Evolutionary conservation across 2,113 vertebrate species (phyloP).

Genomic region (Equus przewalskii): DNA sequence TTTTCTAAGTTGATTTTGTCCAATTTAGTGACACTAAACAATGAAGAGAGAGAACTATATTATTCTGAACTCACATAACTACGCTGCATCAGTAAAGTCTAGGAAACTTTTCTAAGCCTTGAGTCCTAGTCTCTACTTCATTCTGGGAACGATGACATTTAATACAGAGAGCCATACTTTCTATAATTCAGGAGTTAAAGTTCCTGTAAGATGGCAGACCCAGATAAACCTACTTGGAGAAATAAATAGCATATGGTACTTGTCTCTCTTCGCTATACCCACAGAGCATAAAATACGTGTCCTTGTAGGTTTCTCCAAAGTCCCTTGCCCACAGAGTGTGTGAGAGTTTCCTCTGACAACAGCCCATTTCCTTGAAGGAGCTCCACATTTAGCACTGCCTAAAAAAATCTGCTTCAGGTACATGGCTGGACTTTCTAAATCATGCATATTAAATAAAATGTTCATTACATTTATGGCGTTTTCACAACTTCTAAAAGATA

Average conservation of each 20-base stretch:
- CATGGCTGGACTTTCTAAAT: conserved; percentile 56
- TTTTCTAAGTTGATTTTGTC: background rate
- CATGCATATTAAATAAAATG: conserved; percentile 58
- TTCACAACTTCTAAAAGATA: background rate
- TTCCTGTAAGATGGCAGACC: background rate
- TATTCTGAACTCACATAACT: background rate
- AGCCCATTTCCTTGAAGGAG: conserved; percentile 57
- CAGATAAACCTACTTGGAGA: background rate
- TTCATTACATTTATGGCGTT: background rate
- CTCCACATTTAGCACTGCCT: background rate
- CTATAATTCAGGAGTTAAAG: background rate
- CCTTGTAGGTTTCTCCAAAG: background rate
- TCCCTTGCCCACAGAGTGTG: fast-evolving
- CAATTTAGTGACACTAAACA: background rate
- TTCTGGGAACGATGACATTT: background rate
- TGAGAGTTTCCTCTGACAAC: background rate
- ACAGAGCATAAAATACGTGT: background rate
- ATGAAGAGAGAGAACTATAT: background rate
- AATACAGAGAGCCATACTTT: background rate
- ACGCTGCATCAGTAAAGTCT: background rate
- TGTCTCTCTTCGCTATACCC: background rate
- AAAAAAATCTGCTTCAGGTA: conserved; percentile 67
- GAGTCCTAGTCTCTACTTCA: background rate
- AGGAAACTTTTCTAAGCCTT: background rate
- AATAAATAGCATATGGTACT: too few relatives aligned